Percentiles rank a stretch among this genome's conserved stretches.
These are phyloP conservation scores for Pseudomyrmex sp. DNA, from an alignment of 1,140 invertebrate species.

Conservation along the genomic window DNA sequence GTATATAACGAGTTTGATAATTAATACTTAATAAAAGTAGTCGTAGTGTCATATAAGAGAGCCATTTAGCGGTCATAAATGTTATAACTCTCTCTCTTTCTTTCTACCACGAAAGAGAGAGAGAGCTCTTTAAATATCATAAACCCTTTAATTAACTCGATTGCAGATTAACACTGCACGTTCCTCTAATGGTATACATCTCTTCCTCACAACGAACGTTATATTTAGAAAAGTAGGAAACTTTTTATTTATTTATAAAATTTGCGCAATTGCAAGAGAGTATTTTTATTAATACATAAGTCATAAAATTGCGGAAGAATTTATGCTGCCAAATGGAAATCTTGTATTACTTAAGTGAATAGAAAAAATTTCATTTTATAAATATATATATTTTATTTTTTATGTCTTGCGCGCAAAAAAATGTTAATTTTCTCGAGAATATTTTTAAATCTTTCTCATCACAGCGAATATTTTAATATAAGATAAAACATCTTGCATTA, in stretches of 20 bases:
- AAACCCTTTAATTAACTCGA: conserved; percentile 5
- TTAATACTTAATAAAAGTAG: conserved; percentile 34
- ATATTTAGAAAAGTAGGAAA: too few relatives aligned
- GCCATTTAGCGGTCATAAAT: conserved; percentile 1
- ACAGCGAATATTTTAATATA: background rate
- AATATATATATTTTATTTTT: conserved; percentile 12
- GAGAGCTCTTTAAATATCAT: conserved; percentile 5
- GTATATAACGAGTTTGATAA: background rate
- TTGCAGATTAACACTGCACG: background rate
- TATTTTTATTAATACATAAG: background rate
- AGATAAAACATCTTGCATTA: too few relatives aligned
- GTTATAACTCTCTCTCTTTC: background rate
- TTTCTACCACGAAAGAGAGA: too few relatives aligned
- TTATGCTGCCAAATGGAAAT: background rate
- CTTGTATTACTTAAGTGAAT: background rate
- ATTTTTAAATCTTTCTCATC: background rate
- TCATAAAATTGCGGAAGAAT: too few relatives aligned
- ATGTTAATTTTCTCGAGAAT: background rate
- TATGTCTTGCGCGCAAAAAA: background rate
- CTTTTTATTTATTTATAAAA: too few relatives aligned
- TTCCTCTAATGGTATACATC: background rate
- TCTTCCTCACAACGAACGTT: background rate
- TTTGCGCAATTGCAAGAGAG: background rate
- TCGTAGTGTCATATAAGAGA: background rate
- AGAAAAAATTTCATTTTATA: conserved; percentile 7